phyloP scores from a whole-genome alignment of 2,113 vertebrate species.

The Theropithecus gelada region DNA sequence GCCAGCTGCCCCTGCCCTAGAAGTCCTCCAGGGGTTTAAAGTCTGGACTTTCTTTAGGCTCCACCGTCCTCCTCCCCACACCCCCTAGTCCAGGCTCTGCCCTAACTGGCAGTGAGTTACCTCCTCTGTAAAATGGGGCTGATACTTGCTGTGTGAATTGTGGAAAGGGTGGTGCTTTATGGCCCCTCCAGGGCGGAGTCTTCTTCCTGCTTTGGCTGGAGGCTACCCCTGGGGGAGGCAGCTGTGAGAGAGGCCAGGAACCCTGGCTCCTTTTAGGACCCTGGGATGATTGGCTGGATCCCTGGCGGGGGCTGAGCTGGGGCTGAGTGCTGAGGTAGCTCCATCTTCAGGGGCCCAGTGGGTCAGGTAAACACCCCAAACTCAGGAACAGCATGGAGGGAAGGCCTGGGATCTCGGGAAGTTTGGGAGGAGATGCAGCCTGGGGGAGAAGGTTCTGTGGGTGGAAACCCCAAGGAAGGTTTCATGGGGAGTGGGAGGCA shows the following conservation, averaged over 20 bases:
- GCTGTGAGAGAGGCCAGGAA: not conserved
- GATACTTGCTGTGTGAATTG: not conserved
- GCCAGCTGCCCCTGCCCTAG: not conserved
- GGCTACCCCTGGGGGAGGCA: not conserved
- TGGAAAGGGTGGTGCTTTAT: not conserved
- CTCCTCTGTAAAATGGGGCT: not conserved
- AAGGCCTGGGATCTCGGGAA: not conserved
- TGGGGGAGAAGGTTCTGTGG: not conserved
- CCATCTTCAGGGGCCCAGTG: not conserved
- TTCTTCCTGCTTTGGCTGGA: not conserved
- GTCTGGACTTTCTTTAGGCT: not conserved
- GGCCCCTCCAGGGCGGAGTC: not conserved
- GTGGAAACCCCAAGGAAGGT: not conserved
- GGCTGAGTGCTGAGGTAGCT: not conserved
- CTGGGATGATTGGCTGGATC: not conserved
- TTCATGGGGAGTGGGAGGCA: accelerated
- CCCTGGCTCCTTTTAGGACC: not conserved
- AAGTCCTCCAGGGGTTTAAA: not conserved
- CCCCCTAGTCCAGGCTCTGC: not conserved
- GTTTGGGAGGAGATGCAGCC: not conserved
- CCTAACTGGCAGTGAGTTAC: not conserved
- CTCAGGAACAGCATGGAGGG: not conserved
- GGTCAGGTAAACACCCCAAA: not conserved
- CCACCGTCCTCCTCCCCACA: accelerated
- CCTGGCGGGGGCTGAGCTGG: not conserved